A percentile compares a stretch with the other conserved stretches of the same genome.
These are phyloP conservation scores for Neomonachus schauinslandi DNA, from an alignment of 2,113 vertebrate species.

Conservation along the genomic window DNA sequence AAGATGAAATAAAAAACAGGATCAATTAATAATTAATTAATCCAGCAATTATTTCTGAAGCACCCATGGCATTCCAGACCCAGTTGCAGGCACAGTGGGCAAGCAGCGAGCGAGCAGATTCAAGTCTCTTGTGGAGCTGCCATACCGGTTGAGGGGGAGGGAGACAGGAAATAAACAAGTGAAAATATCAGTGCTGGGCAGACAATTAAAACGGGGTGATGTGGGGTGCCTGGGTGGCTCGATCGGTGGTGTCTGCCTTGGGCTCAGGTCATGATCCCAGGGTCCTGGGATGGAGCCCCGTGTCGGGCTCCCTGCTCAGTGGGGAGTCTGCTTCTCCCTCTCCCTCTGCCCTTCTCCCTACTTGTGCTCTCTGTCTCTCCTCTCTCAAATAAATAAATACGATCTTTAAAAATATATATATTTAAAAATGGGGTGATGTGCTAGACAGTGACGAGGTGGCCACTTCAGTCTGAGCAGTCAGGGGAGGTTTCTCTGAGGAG, in stretches of 20 bases:
- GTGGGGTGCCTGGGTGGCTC: neutral
- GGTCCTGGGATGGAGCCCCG: neutral
- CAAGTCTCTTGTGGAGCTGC: neutral
- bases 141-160: neutral
- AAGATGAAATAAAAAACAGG: neutral
- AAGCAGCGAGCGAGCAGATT: neutral
- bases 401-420: neutral
- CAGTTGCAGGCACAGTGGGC: neutral
- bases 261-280: neutral
- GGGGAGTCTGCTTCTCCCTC: neutral
- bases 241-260: neutral
- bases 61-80: neutral
- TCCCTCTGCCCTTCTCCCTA: neutral
- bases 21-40: neutral
- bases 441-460: neutral
- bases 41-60: neutral
- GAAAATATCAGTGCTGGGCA: neutral
- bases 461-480: neutral
- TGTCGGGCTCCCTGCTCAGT: neutral
- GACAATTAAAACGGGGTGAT: neutral
- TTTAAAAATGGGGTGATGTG: neutral
- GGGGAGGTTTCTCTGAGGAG: neutral
- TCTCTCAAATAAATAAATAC: neutral
- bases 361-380: neutral
- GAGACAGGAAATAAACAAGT: neutral